These are phyloP conservation scores for Doryteuthis pealeii DNA, from an alignment of 1,140 invertebrate genomes.

Conservation along the genomic window DNA sequence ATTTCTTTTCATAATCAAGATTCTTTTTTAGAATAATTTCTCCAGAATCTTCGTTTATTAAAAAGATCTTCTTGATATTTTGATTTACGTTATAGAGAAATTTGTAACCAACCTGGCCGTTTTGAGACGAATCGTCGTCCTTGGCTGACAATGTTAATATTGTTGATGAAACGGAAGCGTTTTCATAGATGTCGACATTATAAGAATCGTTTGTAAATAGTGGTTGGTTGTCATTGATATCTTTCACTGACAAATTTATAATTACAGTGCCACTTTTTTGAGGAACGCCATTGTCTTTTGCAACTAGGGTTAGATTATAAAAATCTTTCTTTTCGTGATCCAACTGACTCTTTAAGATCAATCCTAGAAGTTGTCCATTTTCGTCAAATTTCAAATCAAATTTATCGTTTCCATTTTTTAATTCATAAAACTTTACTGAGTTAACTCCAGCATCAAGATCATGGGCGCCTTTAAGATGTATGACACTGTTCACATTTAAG, in stretches of 20 bases:
- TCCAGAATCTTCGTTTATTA: slow-evolving; percentile 38
- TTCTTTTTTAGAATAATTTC: slow-evolving; percentile 32
- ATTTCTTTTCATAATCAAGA: slow-evolving; percentile 44
- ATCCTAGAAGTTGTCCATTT: slow-evolving; percentile 21
- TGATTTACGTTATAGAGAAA: slow-evolving; percentile 28
- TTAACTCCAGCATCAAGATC: slow-evolving; percentile 63
- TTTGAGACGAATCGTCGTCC: slow-evolving; percentile 86
- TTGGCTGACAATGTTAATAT: slow-evolving; percentile 70
- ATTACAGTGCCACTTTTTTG: slow-evolving; percentile 81
- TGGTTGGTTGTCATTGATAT: slow-evolving; percentile 90
- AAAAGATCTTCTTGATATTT: slow-evolving; percentile 41
- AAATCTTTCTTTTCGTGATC: slow-evolving; percentile 79
- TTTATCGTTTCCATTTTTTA: slow-evolving; percentile 37
- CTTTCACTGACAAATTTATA: slow-evolving; percentile 73
- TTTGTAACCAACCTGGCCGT: slow-evolving; percentile 81
- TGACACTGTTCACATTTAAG: slow-evolving; percentile 65
- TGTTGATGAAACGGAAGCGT: slow-evolving; percentile 72
- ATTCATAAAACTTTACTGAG: slow-evolving; percentile 44
- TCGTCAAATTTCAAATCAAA: slow-evolving; percentile 22
- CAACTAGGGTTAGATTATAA: slow-evolving; percentile 82
- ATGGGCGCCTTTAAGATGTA: slow-evolving; percentile 63
- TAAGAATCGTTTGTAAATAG: slow-evolving; percentile 77
- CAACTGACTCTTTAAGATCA: slow-evolving; percentile 63
- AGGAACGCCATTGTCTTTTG: slow-evolving; percentile 86
- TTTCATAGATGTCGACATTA: slow-evolving; percentile 78